These are phyloP conservation scores for Leptura quadrifasciata DNA, from an alignment of 2,888 invertebrate species.

Conservation along the genomic window DNA sequence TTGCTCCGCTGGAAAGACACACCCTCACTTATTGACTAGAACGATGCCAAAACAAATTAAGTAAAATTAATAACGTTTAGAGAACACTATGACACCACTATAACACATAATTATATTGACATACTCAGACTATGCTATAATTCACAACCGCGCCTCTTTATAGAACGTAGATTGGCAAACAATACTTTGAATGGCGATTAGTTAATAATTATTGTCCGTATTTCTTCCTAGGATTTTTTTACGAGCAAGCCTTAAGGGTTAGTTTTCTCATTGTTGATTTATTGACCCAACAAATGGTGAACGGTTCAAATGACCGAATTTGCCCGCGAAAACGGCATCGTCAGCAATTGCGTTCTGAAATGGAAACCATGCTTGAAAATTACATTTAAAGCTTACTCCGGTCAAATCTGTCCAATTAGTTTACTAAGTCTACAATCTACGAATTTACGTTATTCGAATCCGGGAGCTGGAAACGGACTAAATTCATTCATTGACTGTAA, in stretches of 20 bases:
- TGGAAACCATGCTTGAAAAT: background rate
- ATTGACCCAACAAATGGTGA: constrained; percentile 45
- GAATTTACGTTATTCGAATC: constrained; percentile 33
- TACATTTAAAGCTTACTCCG: constrained; percentile 34
- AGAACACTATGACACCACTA: constrained; percentile 26
- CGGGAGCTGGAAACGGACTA: constrained; percentile 44
- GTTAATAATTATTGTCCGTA: constrained; percentile 12
- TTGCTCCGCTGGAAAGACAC: constrained; percentile 51
- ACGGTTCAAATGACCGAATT: constrained; percentile 14
- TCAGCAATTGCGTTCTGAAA: background rate
- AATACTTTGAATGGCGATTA: background rate
- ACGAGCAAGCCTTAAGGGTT: constrained; percentile 10
- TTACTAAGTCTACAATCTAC: constrained; percentile 40
- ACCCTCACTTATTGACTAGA: constrained; percentile 54
- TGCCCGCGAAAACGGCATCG: constrained; percentile 14
- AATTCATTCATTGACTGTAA: constrained; percentile 52
- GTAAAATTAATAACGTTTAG: constrained; percentile 22
- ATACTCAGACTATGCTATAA: constrained; percentile 12
- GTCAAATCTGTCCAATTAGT: constrained; percentile 43
- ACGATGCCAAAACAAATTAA: constrained; percentile 39
- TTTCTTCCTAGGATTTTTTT: constrained; percentile 19
- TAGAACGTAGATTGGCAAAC: background rate
- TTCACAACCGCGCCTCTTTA: constrained; percentile 5
- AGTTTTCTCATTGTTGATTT: constrained; percentile 43
- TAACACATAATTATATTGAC: constrained; percentile 27